Evolutionary conservation across 1,140 invertebrate species (phyloP).

Genomic region (Protaetia brevitarsis): DNA sequence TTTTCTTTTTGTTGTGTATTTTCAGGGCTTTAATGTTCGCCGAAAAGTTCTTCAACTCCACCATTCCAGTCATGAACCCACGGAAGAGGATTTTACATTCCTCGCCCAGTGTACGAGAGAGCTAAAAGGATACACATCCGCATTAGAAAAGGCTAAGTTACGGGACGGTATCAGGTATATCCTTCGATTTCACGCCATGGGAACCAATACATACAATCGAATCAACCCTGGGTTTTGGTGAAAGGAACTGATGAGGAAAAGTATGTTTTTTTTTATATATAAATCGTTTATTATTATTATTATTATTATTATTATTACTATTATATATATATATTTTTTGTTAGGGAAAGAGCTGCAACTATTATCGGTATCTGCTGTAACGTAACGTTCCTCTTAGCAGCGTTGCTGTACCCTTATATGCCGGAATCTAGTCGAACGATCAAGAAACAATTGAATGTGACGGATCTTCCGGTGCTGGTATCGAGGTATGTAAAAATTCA

Average conservation of each 20-base stretch:
- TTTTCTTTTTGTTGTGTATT: constrained; percentile 8
- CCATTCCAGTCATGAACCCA: constrained; percentile 70
- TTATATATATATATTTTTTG: constrained; percentile 43
- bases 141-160: constrained; percentile 79
- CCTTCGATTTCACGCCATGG: constrained; percentile 85
- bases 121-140: constrained; percentile 71
- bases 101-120: constrained; percentile 81
- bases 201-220: constrained; percentile 94
- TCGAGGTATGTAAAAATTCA: no score
- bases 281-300: constrained; percentile 15
- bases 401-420: constrained; percentile 89
- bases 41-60: constrained; percentile 78
- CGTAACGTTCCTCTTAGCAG: constrained; percentile 76
- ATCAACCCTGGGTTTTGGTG: constrained; percentile 91
- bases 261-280: constrained; percentile 52
- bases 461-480: no score
- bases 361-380: constrained; percentile 86
- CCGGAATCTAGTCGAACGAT: constrained; percentile 72
- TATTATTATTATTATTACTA: no score
- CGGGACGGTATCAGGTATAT: constrained; percentile 85
- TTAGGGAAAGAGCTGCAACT: constrained; percentile 72
- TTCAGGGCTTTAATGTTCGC: constrained; percentile 82
- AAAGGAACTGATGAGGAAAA: constrained; percentile 78
- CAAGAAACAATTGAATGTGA: constrained; percentile 68
- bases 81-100: constrained; percentile 70